Conservation (phyloP, 2,113 vertebrate genomes). For the Sebastes fasciatus region DNA sequence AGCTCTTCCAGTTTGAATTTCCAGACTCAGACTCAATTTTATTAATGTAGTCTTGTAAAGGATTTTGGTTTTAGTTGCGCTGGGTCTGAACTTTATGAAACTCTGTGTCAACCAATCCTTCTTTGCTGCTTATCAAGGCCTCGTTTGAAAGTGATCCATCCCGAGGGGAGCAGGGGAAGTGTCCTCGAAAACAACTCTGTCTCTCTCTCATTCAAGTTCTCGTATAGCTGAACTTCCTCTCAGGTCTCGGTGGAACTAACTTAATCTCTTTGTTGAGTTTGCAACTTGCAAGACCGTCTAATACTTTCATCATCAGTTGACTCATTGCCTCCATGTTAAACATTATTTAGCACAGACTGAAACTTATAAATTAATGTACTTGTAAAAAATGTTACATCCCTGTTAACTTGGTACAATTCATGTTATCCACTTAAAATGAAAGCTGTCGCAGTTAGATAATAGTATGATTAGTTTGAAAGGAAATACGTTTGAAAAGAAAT, state of each 20-base stretch:
- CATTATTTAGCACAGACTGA: background rate
- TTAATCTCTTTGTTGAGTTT: slow-evolving; percentile 35
- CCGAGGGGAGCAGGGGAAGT: slow-evolving; percentile 33
- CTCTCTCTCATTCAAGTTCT: slow-evolving; percentile 44
- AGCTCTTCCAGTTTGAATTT: slow-evolving; percentile 7
- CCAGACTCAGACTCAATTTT: slow-evolving; percentile 25
- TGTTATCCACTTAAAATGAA: background rate
- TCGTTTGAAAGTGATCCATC: slow-evolving; percentile 59
- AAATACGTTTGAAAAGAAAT: background rate
- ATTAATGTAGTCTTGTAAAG: slow-evolving; percentile 26
- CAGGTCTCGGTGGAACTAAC: slow-evolving; percentile 19
- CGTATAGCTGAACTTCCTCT: slow-evolving; percentile 36
- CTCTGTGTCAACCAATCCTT: slow-evolving; percentile 29
- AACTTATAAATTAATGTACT: background rate
- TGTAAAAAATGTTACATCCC: background rate
- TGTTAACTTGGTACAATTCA: background rate
- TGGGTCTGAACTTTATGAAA: slow-evolving; percentile 46
- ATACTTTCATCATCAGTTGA: slow-evolving; percentile 5
- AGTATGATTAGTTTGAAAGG: background rate
- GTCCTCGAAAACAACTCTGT: slow-evolving; percentile 39
- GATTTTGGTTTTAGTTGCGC: slow-evolving; percentile 38
- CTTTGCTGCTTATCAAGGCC: slow-evolving; percentile 35
- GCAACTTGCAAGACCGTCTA: background rate
- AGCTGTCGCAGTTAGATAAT: background rate
- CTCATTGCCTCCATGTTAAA: background rate